Base-by-base conservation (phyloP, 1,140 invertebrate species). In the Subanguina moxae region DNA sequence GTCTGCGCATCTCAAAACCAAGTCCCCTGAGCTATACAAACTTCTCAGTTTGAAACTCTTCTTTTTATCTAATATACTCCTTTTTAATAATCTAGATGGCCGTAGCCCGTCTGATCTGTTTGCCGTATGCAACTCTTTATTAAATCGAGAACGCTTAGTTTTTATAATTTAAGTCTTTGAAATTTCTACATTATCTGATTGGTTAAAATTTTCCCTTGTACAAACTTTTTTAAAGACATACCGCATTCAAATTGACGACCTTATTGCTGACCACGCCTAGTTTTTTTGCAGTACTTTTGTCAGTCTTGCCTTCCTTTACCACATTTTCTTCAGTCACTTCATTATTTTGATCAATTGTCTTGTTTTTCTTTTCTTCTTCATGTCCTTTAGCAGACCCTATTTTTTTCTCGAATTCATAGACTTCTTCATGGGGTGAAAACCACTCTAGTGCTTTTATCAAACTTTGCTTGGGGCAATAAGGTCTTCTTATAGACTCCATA, bases 361-460 rank as follows among this genome's bases (percentile, higher is more conserved):
- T 32, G 32, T 46, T 57, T 65, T 57, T 32, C 1, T 23, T 15
- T 61, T 61, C 28, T 17, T 7, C 27, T 27, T 19, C n/a, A n/a
- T n/a, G n/a, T n/a, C n/a, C n/a, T n/a, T n/a, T n/a, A 5, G n/a
- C 58, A 3, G 19, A 61, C 8, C 46, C 11, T 7, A 43, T 61
- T 3, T 43, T 64, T 32, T n/a, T 52, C 64, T 65, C 57, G 21
- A 17, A 17, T 32, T 9, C 57, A 15, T 38, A 8, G 7, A 67
- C 32, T 21, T 70, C 46, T 57, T 73, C 48, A 19, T 73, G 61
- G 7, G 74, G 76, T 25, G 74, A 77, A 66, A 75, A 76, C 30
- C 48, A 46, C 32, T 72, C 76, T n/a, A 76, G 57, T 25, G 63
- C 64, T 15, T 62, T 52, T 42, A 76, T 78, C 21, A 76, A 58